Base-by-base conservation (phyloP, 2,888 invertebrate species). In the Parascotia fuliginaria region DNA sequence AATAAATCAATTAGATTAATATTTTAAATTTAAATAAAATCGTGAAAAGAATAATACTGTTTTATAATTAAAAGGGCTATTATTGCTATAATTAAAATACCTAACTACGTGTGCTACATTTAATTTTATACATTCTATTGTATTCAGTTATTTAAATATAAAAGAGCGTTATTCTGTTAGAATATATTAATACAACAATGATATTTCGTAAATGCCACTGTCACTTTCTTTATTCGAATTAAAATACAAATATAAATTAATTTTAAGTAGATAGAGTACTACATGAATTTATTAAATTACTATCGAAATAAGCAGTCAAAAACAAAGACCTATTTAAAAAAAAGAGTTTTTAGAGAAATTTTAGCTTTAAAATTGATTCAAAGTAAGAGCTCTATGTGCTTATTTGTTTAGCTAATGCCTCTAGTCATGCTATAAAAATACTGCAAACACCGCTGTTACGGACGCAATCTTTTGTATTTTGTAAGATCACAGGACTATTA, bases 141-240 rank as follows among this genome's bases (percentile, higher is more conserved):
- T 65, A 55, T 65, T 62, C 55, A 52, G 15, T 19, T 40, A 47
- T 49, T 50, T 45, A 46, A 48, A 50, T 47, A 37, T 52, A 52
- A 6, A 31, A 51, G n/a, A 45, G 32, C 11, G 9, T 34, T 44
- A 38, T 32, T 34, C 38, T 7, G 19, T 48, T 54, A 44, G 54
- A 64, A 64, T 48, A 51, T 34, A 54, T 54, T 47, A 60, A 47
- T 42, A 27, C 11, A 43, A 44, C 38, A 47, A 42, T 36, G 3
- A 28, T 51, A 28, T 36, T 41, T 16, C 27, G 22, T 42, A 42
- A 42, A 40, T 38, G 6, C 22, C 24, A 51, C 32, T 44, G 15
- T 43, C 7, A 22, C n/a, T 49, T 44, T 49, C 42, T 22, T 44
- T 22, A n/a, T n/a, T n/a, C n/a, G 31, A 29, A 24, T 11, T 31